Percentiles rank a stretch among this genome's conserved stretches.
These are phyloP conservation scores for Lysandra coridon DNA, from an alignment of 2,888 invertebrate species.

Conservation along the genomic window DNA sequence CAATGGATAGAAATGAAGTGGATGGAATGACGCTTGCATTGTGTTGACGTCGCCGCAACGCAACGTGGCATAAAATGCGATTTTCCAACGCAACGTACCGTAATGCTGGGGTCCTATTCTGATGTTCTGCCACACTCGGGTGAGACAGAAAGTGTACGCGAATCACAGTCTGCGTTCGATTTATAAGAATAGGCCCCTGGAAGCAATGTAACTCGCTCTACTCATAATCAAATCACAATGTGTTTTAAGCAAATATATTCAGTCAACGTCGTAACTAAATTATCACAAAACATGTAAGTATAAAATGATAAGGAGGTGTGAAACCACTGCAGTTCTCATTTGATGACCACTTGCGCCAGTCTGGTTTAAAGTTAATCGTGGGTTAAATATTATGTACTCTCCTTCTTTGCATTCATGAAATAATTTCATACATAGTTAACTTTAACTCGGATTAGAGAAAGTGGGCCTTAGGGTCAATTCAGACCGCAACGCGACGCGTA, in stretches of 20 bases:
- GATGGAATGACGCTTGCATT: neutral
- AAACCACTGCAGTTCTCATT: neutral
- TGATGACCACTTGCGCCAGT: neutral
- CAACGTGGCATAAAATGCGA: neutral
- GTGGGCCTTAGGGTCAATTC: neutral
- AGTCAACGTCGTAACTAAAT: slow-evolving; percentile 9
- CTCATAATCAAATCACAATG: neutral
- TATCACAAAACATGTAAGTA: slow-evolving; percentile 22
- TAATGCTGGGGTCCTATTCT: too few relatives aligned
- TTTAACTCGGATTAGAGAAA: neutral
- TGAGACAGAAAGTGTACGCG: too few relatives aligned
- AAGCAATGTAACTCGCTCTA: neutral
- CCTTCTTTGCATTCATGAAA: too few relatives aligned
- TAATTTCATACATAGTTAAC: neutral
- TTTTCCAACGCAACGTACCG: neutral
- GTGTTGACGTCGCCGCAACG: neutral
- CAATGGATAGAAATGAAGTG: neutral
- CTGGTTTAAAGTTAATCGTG: neutral
- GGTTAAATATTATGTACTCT: neutral
- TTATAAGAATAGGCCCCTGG: neutral
- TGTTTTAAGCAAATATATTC: slow-evolving; percentile 20
- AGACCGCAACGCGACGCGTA: too few relatives aligned
- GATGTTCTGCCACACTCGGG: too few relatives aligned
- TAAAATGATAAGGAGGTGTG: neutral
- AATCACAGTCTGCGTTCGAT: too few relatives aligned